Base-by-base conservation (phyloP, 2,797 vertebrate species). In the Sebastes miniatus region DNA sequence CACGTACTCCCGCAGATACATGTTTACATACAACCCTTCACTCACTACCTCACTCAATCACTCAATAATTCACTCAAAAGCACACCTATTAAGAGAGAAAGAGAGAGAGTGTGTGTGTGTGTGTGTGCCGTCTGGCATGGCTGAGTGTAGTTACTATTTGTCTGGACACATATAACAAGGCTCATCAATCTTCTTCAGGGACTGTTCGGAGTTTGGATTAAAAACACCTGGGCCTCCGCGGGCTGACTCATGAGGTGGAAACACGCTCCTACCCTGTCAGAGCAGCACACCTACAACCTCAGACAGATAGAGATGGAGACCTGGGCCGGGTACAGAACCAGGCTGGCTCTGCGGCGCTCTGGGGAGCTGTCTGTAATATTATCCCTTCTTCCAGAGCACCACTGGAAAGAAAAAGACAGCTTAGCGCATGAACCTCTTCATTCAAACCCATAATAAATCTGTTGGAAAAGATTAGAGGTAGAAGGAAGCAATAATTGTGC, bases 151-250 rank as follows among this genome's bases (percentile, higher is more conserved):
- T 91, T 87, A 74, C 90, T 89, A 91, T 94, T 95, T 93, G 93
- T 93, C 94, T 94, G 93, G 93, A 93, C 91, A 89, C 73, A 83
- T 92, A 86, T 95, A 94, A 95, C 92, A 93, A 94, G 93, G 88
- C 83, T 95, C 95, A 95, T 95, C 95, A 92, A 95, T 95, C 94
- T 95, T 95, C 91, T 93, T 93, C 89, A 91, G 87, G 71, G 90
- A 84, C 90, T 87, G 81, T 87, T 91, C 87, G 6, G 72, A 83
- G 86, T 89, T 88, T 89, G 92, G 89, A 94, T 94, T 92, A 90
- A 93, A 95, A 95, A 92, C 93, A 94, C 89, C 91, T 94, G 93
- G 91, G 74, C 80, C 81, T 91, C 73, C 50, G 71, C 66, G 29
- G 90, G 75, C 88, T 86, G 89, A 92, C 87, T 93, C 89, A 85